phyloP scores from a whole-genome alignment of 2,113 vertebrate species.

The Solea solea region DNA sequence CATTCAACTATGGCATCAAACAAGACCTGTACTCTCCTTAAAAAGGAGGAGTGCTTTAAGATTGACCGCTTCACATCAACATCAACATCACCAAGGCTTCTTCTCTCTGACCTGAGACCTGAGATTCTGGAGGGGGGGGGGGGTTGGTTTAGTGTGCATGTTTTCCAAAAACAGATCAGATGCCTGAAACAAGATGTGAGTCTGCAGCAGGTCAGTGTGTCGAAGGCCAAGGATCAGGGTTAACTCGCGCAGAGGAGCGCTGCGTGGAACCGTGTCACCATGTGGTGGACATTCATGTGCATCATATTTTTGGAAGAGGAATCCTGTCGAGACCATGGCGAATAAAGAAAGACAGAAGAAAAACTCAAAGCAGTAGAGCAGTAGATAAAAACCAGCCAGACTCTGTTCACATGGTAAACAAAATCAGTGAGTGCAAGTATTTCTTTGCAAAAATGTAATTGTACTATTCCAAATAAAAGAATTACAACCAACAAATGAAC shows the following conservation, averaged over 20 bases:
- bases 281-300: conserved; percentile 14
- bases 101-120: conserved; percentile 44
- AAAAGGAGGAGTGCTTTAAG: neutral
- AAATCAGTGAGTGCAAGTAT: too few species aligned
- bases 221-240: conserved; percentile 36
- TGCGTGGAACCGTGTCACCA: conserved; percentile 1
- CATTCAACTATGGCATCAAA: conserved; percentile 13
- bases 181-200: conserved; percentile 28
- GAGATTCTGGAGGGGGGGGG: conserved; percentile 1
- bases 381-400: too few species aligned
- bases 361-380: too few species aligned
- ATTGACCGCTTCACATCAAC: conserved; percentile 17
- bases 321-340: neutral
- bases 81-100: conserved; percentile 13
- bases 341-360: too few species aligned
- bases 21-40: conserved; percentile 4
- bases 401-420: too few species aligned
- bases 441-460: too few species aligned
- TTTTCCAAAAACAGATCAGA: conserved; percentile 43
- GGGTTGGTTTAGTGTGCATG: neutral
- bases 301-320: neutral
- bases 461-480: too few species aligned
- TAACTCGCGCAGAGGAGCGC: neutral
- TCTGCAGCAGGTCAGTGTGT: conserved; percentile 35
- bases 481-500: too few species aligned